Conservation (phyloP, 2,113 vertebrate species). For the Ivindomyrus marchei region DNA sequence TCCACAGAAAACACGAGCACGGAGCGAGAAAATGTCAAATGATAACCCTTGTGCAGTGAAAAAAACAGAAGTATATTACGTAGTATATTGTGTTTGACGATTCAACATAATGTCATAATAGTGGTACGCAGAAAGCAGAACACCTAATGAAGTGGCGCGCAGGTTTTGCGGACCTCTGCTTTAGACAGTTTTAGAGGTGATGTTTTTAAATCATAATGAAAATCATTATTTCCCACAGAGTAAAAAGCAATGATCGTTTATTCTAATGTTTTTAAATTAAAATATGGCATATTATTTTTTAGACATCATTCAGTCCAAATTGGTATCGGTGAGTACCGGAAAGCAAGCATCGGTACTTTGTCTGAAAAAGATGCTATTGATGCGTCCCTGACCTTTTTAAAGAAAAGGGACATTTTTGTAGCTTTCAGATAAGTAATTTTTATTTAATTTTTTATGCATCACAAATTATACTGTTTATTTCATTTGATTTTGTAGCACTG, state of each 20-base stretch:
- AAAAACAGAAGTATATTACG: background rate
- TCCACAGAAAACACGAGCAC: background rate
- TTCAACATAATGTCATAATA: background rate
- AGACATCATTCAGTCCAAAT: background rate
- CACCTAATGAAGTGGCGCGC: background rate
- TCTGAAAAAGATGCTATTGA: background rate
- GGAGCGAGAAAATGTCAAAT: background rate
- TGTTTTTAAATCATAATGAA: background rate
- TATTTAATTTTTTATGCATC: background rate
- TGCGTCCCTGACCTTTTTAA: background rate
- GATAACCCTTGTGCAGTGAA: background rate
- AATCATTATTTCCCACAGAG: background rate
- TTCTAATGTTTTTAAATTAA: background rate
- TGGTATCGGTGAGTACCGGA: background rate
- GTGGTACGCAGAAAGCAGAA: background rate
- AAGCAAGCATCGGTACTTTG: background rate
- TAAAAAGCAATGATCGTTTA: background rate
- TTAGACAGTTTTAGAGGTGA: background rate
- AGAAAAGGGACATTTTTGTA: background rate
- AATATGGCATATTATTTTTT: background rate
- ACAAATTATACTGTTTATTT: background rate
- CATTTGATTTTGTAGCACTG: background rate
- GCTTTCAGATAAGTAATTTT: background rate
- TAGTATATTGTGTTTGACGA: background rate
- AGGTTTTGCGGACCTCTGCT: background rate